Base-by-base conservation (phyloP, 2,888 invertebrate species). In the Agrotis ipsilon region DNA sequence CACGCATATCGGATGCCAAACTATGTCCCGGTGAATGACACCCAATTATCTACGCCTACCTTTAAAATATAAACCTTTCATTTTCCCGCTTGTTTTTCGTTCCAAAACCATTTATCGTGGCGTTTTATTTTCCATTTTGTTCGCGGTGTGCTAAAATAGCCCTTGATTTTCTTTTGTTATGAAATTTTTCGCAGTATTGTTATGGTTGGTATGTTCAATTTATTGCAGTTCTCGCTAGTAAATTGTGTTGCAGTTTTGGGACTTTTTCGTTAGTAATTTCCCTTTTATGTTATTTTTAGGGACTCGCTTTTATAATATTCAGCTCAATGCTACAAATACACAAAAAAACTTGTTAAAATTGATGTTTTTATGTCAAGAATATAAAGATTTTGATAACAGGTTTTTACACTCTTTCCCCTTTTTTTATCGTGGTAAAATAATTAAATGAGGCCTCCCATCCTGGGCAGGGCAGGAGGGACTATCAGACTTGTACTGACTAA, bases 21-120 rank as follows among this genome's bases (percentile, higher is more conserved):
- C 77, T 62, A 71, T 66, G 59, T 62, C n/a, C 21, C 55, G 55
- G 18, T 49, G 71, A 81, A 60, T 71, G 81, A 76, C 77, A 81
- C 51, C 61, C 71, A 70, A 78, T 78, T 78, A 70, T 71, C 52
- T 68, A 60, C 63, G 49, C 51, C 51, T 60, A 52, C 65, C 55
- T 48, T 78, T 62, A 49, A 60, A 76, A 63, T 54, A 65, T 59
- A 51, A 52, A 52, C 57, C 46, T 65, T 55, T 48, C 24, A 77
- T 73, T 79, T 61, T 61, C 27, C n/a, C 45, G 24, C 45, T 59
- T 58, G 46, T 46, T 69, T 65, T 52, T 62, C n/a, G 14, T 67
- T 49, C 2, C 48, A 6, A n/a, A 5, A 5, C n/a, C 43, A 45
- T 48, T 43, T 54, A 43, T 48, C 6, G 43, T 48, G 48, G 5